Conservation (phyloP, 2,113 vertebrate genomes). For the Passerina amoena region DNA sequence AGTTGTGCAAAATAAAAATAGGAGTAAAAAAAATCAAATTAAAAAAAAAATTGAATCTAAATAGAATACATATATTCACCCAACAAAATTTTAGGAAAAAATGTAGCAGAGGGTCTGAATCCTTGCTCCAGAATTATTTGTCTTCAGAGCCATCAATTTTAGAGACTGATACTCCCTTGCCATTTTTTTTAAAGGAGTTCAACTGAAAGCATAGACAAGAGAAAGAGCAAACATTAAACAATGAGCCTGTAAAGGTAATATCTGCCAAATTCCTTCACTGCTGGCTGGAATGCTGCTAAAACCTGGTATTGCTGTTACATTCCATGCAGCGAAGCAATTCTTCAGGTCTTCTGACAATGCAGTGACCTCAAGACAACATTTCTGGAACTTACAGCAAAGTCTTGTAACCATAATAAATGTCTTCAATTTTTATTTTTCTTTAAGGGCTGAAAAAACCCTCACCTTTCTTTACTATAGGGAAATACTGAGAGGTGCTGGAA, state of each 20-base stretch:
- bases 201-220: conserved; percentile 39
- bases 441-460: not conserved
- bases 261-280: not conserved
- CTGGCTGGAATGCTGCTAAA: conserved; percentile 26
- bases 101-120: not conserved
- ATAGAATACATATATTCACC: not conserved
- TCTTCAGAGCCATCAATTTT: conserved; percentile 29
- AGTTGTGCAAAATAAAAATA: not conserved
- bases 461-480: not conserved
- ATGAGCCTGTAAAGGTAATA: conserved; percentile 35
- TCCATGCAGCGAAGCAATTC: not conserved
- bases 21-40: not conserved
- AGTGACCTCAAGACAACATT: conserved; percentile 38
- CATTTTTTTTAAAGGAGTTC: conserved; percentile 4
- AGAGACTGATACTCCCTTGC: not conserved
- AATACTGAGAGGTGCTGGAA: not conserved
- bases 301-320: not conserved
- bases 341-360: conserved; percentile 27
- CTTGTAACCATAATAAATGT: conserved; percentile 5
- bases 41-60: not conserved
- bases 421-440: conserved; percentile 37
- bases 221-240: conserved; percentile 36
- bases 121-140: not conserved
- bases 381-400: conserved; percentile 8
- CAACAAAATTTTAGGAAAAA: not conserved